Evolutionary conservation across 2,888 invertebrate genomes (phyloP).

Genomic region (Thereva unica): DNA sequence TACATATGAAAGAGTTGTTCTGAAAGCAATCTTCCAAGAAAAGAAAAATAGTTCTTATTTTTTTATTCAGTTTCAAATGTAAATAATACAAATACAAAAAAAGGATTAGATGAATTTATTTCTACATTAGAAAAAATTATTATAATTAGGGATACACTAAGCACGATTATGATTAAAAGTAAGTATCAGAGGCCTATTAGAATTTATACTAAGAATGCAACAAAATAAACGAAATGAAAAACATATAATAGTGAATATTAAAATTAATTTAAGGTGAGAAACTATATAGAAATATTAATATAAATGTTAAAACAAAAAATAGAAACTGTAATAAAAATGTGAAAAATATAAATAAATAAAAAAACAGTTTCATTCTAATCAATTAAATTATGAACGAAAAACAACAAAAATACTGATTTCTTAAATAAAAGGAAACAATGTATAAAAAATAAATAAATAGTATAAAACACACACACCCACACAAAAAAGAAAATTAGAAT

Average conservation of each 20-base stretch:
- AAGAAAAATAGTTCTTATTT: constrained; percentile 5
- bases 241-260: constrained; percentile 4
- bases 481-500: constrained; percentile 18
- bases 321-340: too few relatives aligned
- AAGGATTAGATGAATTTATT: constrained; percentile 20
- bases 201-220: constrained; percentile 41
- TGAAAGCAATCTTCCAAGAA: constrained; percentile 1
- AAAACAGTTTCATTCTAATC: too few relatives aligned
- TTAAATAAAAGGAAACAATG: too few relatives aligned
- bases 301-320: too few relatives aligned
- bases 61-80: constrained; percentile 12
- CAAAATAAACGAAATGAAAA: constrained; percentile 2
- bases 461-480: background rate
- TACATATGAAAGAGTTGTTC: background rate
- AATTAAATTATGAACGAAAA: too few relatives aligned
- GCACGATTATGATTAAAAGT: constrained; percentile 39
- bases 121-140: constrained; percentile 31
- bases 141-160: constrained; percentile 41
- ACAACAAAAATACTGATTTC: too few relatives aligned
- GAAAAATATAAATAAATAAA: too few relatives aligned
- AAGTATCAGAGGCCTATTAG: constrained; percentile 46
- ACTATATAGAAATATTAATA: background rate
- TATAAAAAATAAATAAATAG: background rate
- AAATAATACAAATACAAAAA: background rate
- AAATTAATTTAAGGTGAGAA: background rate